These are phyloP conservation scores for Anabas testudineus DNA, from an alignment of 2,797 vertebrate genomes.

Conservation along the genomic window DNA sequence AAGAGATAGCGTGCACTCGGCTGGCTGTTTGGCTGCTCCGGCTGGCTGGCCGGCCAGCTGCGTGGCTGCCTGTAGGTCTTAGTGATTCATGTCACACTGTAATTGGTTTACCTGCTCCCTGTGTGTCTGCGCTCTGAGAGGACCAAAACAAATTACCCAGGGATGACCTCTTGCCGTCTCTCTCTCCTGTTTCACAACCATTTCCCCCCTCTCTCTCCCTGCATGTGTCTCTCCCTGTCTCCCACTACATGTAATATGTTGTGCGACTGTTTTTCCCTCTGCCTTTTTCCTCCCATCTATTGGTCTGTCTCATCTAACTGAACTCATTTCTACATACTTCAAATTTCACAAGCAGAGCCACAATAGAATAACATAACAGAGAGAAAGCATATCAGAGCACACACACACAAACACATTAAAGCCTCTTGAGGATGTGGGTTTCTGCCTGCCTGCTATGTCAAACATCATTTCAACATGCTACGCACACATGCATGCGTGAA, in stretches of 20 bases:
- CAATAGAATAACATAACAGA: slow-evolving; percentile 28
- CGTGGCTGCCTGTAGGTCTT: slow-evolving; percentile 78
- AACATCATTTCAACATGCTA: slow-evolving; percentile 43
- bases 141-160: slow-evolving; percentile 88
- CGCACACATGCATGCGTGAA: slow-evolving; percentile 34
- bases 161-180: slow-evolving; percentile 81
- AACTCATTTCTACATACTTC: slow-evolving; percentile 30
- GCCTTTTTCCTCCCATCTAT: slow-evolving; percentile 25
- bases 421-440: slow-evolving; percentile 28
- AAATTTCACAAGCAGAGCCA: slow-evolving; percentile 20
- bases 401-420: slow-evolving; percentile 31
- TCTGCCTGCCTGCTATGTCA: slow-evolving; percentile 43
- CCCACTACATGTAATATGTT: slow-evolving; percentile 64
- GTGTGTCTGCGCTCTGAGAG: slow-evolving; percentile 82
- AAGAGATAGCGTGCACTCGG: slow-evolving; percentile 48
- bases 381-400: slow-evolving; percentile 18
- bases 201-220: slow-evolving; percentile 50
- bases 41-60: slow-evolving; percentile 49
- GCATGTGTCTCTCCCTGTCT: slow-evolving; percentile 59
- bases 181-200: slow-evolving; percentile 62
- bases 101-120: slow-evolving; percentile 86
- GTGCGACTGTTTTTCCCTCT: slow-evolving; percentile 53
- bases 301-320: slow-evolving; percentile 27
- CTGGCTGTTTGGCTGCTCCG: slow-evolving; percentile 47
- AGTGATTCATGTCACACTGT: slow-evolving; percentile 88